These are phyloP conservation scores for Syngnathus floridae DNA, from an alignment of 2,113 vertebrate genomes.

Conservation along the genomic window DNA sequence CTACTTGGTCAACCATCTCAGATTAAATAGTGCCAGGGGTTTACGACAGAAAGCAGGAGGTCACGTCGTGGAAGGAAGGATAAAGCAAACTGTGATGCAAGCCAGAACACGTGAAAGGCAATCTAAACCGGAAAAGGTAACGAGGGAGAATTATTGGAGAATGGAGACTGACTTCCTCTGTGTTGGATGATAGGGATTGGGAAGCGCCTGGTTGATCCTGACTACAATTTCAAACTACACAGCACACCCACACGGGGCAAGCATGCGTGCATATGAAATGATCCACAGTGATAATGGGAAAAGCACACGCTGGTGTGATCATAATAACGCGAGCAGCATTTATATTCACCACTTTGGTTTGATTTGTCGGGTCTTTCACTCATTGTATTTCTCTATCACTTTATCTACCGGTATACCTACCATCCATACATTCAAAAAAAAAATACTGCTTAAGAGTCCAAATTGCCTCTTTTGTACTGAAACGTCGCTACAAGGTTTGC, in stretches of 20 bases:
- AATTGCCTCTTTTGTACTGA: slow-evolving; percentile 11
- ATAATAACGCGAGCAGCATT: slow-evolving; percentile 32
- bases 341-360: slow-evolving; percentile 25
- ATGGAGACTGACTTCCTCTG: slow-evolving; percentile 23
- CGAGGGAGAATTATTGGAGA: slow-evolving; percentile 17
- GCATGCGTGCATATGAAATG: slow-evolving; percentile 38
- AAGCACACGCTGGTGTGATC: slow-evolving; percentile 33
- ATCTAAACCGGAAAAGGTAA: slow-evolving; percentile 30
- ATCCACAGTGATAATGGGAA: slow-evolving; percentile 41
- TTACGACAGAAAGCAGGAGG: slow-evolving; percentile 30
- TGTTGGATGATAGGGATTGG: slow-evolving; percentile 45
- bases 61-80: slow-evolving; percentile 24
- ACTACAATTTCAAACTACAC: slow-evolving; percentile 32
- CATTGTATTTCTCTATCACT: neutral
- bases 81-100: slow-evolving; percentile 31
- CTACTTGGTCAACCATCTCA: slow-evolving; percentile 25
- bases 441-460: neutral
- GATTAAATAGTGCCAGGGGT: slow-evolving; percentile 21
- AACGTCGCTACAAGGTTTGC: neutral
- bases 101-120: neutral
- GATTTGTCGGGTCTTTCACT: neutral
- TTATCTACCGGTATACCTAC: no score
- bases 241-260: slow-evolving; percentile 23
- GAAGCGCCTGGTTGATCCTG: slow-evolving; percentile 23
- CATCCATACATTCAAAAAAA: neutral